Evolutionary conservation across 2,888 invertebrate species (phyloP), one percentile per base, ranked within the genome.

Genomic region (Acanthococcus lagerstroemiae): DNA sequence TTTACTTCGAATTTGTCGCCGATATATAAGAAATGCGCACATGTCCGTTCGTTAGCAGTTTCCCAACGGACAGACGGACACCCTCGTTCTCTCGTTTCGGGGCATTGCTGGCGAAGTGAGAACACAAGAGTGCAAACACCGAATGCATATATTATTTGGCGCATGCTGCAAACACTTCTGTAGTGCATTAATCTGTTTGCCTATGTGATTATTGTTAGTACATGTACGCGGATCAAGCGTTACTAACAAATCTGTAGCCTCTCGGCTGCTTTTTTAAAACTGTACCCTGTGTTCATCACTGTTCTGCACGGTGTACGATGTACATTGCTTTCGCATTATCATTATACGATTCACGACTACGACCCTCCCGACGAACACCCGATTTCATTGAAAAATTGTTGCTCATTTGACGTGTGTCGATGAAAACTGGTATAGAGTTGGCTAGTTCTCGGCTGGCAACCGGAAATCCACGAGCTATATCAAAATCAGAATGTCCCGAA

Each of bases 151-250:
- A 61, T 52, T 52, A 52, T 58, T 37, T 25, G n/a, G 25, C 22
- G 27, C 46, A 21, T 24, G 15, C 52, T 12, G 52, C 52, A 61
- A 52, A 61, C 52, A 61, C 52, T 50, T 61, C 52, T 50, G 17
- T 4, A 27, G 50, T 50, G 52, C 61, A 61, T 61, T 52, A 61
- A 61, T 61, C 61, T 61, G 61, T 61, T 61, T 61, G 27, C 52
- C 3, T 12, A 44, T 50, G 30, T 54, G 61, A 61, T 61, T 61
- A 61, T 17, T 57, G 27, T 56, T 21, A 21, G 22, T 21, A n/a
- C n/a, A 22, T 22, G 22, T 22, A 22, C 52, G 12, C 21, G 22
- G 22, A 52, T 19, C 21, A 52, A 52, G 24, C 24, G 19, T 22
- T 52, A 52, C 52, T 22, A 52, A 52, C 15, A 24, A 22, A 21